Evolutionary conservation across 1,140 invertebrate species (phyloP).

Genomic region (Dolichoris vasculosae): DNA sequence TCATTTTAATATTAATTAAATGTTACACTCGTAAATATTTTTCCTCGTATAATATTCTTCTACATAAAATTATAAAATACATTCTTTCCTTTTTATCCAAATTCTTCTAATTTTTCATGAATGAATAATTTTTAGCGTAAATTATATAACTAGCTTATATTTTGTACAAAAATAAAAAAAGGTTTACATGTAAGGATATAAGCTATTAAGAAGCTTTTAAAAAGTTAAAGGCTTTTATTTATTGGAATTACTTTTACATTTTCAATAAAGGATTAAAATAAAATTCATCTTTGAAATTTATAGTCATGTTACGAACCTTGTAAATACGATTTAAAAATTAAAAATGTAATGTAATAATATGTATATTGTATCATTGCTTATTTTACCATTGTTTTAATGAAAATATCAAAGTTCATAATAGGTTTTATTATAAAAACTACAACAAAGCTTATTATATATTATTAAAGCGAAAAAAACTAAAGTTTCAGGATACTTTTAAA

Average conservation of each 20-base stretch:
- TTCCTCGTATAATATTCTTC: not conserved
- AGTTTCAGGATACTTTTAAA: too few species aligned
- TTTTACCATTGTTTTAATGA: not conserved
- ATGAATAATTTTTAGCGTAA: not conserved
- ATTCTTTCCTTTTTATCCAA: not conserved
- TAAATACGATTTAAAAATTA: not conserved
- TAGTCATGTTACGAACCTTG: not conserved
- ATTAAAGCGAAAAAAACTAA: too few species aligned
- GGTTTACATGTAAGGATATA: not conserved
- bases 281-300: not conserved
- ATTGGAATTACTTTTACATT: slow-evolving; percentile 3
- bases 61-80: not conserved
- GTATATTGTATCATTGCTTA: not conserved
- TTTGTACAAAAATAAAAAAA: not conserved
- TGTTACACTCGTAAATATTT: not conserved
- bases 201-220: not conserved
- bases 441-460: not conserved
- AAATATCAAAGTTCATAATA: not conserved
- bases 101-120: not conserved
- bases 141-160: not conserved
- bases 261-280: not conserved
- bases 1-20: too few species aligned
- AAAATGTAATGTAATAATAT: not conserved
- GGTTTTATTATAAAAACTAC: not conserved
- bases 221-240: not conserved